Conservation (phyloP, 2,113 vertebrate species). For the Actenoides hombroni region DNA sequence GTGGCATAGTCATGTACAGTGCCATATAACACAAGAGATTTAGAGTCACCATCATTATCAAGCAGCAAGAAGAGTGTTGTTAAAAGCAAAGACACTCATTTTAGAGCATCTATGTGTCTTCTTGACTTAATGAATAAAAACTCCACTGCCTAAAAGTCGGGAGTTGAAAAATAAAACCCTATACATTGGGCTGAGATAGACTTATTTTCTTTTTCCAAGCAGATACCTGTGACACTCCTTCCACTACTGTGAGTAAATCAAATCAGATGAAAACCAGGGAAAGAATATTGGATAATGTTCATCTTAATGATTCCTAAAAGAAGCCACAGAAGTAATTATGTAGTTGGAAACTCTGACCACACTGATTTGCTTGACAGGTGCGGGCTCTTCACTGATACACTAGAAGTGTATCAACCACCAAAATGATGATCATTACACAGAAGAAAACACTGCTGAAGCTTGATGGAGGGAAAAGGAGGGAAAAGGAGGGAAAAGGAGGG, state of each 20-base stretch:
- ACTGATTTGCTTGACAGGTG: not conserved
- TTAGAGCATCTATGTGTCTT: not conserved
- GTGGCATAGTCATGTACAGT: not conserved
- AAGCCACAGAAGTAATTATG: not conserved
- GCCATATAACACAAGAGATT: not conserved
- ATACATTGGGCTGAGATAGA: not conserved
- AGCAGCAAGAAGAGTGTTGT: not conserved
- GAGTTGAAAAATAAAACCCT: not conserved
- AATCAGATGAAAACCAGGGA: not conserved
- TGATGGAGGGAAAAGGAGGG: not conserved
- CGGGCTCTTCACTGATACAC: not conserved
- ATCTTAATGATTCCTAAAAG: not conserved
- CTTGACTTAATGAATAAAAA: not conserved
- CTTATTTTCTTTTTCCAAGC: not conserved
- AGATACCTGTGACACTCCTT: not conserved
- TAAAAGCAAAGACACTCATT: not conserved
- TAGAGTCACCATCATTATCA: not conserved
- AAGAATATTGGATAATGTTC: not conserved
- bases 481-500: no score
- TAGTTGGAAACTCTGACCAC: not conserved
- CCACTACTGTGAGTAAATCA: not conserved
- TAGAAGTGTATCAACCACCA: not conserved
- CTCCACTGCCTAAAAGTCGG: not conserved
- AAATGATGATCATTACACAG: not conserved
- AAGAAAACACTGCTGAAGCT: not conserved